phyloP scores from a whole-genome alignment of 2,888 invertebrate species.

The Elysia crispata region DNA sequence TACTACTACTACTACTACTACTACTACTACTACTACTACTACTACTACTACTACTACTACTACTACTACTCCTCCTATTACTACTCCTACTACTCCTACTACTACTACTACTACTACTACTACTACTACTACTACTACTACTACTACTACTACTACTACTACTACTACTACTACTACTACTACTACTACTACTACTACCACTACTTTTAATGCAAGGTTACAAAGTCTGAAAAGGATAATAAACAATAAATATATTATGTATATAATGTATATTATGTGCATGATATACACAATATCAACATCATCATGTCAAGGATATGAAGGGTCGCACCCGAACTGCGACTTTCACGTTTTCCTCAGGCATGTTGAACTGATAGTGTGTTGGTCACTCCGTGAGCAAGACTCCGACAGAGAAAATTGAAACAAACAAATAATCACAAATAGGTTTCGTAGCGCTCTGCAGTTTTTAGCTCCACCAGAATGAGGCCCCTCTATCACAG shows the following conservation, averaged over 20 bases:
- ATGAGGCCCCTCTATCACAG: too few species aligned
- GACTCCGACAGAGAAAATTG: background rate
- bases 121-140: constrained; percentile 19
- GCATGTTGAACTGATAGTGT: constrained; percentile 53
- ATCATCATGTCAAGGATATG: constrained; percentile 73
- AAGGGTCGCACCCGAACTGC: constrained; percentile 81
- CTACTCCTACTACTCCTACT: background rate
- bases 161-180: background rate
- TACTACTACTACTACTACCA: background rate
- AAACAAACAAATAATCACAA: too few species aligned
- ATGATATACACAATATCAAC: background rate
- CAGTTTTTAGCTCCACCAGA: background rate
- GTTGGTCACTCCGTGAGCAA: background rate
- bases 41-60: background rate
- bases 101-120: constrained; percentile 14
- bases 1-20: background rate
- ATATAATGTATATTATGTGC: background rate
- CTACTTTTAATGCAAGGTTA: background rate
- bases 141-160: background rate
- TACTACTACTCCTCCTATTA: background rate
- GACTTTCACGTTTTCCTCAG: constrained; percentile 79
- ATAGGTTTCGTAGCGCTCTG: background rate
- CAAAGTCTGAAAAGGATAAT: background rate
- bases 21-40: background rate
- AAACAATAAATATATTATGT: background rate